Percentiles rank a stretch among this genome's conserved stretches.
These are phyloP conservation scores for Lepidostoma basale DNA, from an alignment of 1,140 invertebrate genomes.

Conservation along the genomic window DNA sequence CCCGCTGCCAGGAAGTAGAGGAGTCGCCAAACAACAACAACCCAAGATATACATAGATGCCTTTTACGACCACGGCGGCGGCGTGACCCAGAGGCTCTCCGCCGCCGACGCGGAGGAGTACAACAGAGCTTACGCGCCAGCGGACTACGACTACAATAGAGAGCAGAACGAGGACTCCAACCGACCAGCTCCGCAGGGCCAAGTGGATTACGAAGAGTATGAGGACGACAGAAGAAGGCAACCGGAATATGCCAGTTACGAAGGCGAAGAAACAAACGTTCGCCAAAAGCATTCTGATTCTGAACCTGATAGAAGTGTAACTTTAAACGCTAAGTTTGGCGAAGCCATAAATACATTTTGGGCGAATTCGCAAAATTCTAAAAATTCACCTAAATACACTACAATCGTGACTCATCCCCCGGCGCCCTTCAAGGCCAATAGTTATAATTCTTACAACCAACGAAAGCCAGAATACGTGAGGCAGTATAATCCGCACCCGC, in stretches of 20 bases:
- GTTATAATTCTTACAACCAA: not conserved
- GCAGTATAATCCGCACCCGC: conserved; percentile 1
- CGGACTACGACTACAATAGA: conserved; percentile 39
- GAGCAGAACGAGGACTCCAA: not conserved
- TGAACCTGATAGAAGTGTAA: conserved; percentile 45
- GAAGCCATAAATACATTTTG: conserved; percentile 55
- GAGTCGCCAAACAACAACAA: conserved; percentile 48
- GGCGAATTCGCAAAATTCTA: conserved; percentile 36
- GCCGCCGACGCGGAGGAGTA: conserved; percentile 53
- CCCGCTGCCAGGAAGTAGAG: conserved; percentile 46
- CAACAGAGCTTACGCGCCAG: not conserved
- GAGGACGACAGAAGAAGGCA: conserved; percentile 50
- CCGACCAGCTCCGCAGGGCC: conserved; percentile 46
- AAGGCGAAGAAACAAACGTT: conserved; percentile 51
- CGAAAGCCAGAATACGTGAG: not conserved
- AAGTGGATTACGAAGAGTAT: not conserved
- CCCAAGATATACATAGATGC: conserved; percentile 59
- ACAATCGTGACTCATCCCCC: conserved; percentile 18
- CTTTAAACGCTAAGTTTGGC: conserved; percentile 48
- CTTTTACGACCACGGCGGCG: conserved; percentile 54
- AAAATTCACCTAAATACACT: conserved; percentile 24
- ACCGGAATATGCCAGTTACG: conserved; percentile 47
- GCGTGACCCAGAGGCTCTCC: conserved; percentile 52
- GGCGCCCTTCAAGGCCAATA: not conserved
- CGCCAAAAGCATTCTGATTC: conserved; percentile 50